phyloP scores from a whole-genome alignment of 2,113 vertebrate genomes.

The Pitta sordida region DNA sequence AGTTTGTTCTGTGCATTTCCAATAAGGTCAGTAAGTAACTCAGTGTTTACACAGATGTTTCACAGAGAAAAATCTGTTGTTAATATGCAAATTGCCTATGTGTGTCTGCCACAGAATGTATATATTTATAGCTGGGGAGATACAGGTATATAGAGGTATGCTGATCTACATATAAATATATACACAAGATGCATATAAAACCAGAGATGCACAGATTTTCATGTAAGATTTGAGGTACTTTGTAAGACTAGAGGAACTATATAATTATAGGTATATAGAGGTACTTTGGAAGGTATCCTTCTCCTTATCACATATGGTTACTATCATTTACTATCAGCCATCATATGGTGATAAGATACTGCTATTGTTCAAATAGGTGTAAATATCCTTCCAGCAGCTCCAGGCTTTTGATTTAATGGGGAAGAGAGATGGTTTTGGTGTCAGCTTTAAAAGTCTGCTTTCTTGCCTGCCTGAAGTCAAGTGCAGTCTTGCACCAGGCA shows the following conservation, averaged over 20 bases:
- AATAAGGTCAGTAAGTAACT: slow-evolving; percentile 37
- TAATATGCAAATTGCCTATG: neutral
- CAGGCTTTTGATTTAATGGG: neutral
- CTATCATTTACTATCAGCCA: neutral
- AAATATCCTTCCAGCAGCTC: neutral
- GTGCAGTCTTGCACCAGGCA: neutral
- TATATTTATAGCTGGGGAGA: neutral
- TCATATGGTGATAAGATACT: neutral
- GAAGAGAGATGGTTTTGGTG: neutral
- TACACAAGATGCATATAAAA: neutral
- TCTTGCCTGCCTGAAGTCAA: neutral
- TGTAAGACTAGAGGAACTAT: neutral
- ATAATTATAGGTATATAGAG: neutral
- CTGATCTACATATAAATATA: neutral
- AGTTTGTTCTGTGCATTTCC: slow-evolving; percentile 26
- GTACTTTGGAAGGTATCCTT: neutral
- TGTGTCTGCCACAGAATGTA: neutral
- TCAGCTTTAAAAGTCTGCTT: neutral
- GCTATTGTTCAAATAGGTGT: neutral
- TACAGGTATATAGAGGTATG: neutral
- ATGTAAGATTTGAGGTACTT: neutral
- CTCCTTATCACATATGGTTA: neutral
- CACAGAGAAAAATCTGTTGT: neutral
- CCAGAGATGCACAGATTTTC: neutral
- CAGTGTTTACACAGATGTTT: slow-evolving; percentile 49